These are phyloP conservation scores for Thryonomys swinderianus DNA, from an alignment of 2,113 vertebrate genomes.

Conservation along the genomic window DNA sequence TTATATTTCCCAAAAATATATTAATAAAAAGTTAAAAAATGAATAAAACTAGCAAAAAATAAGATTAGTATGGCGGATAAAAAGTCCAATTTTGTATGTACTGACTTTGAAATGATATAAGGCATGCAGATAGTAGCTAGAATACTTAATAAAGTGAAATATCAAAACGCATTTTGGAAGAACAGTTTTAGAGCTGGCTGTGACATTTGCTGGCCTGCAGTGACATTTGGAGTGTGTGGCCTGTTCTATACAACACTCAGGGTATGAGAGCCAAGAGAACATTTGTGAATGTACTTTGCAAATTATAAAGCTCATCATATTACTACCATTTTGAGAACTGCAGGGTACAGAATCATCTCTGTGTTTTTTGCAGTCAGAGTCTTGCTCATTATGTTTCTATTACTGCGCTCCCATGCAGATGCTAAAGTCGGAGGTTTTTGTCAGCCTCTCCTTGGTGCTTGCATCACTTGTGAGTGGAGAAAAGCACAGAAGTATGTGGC, in stretches of 20 bases:
- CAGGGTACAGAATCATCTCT: neutral
- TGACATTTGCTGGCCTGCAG: neutral
- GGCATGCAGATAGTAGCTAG: neutral
- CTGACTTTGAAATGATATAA: neutral
- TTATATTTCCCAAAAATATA: no score
- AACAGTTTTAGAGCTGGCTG: neutral
- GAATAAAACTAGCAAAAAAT: neutral
- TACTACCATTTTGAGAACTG: neutral
- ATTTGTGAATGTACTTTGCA: neutral
- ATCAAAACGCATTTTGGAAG: neutral
- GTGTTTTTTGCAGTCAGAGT: neutral
- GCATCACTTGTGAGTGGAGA: neutral
- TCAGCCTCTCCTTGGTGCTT: neutral
- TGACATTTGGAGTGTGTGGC: neutral
- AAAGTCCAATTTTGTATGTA: neutral
- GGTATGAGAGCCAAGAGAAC: neutral
- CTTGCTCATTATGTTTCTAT: neutral
- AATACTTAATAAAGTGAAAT: neutral
- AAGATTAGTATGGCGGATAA: neutral
- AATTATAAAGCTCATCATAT: neutral
- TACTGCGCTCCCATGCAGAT: neutral
- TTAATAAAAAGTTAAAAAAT: no score
- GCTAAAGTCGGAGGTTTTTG: constrained; percentile 6
- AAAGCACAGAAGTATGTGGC: constrained; percentile 46
- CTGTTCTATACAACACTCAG: neutral